Evolutionary conservation across 2,888 invertebrate genomes (phyloP).

Genomic region (Rhingia rostrata): DNA sequence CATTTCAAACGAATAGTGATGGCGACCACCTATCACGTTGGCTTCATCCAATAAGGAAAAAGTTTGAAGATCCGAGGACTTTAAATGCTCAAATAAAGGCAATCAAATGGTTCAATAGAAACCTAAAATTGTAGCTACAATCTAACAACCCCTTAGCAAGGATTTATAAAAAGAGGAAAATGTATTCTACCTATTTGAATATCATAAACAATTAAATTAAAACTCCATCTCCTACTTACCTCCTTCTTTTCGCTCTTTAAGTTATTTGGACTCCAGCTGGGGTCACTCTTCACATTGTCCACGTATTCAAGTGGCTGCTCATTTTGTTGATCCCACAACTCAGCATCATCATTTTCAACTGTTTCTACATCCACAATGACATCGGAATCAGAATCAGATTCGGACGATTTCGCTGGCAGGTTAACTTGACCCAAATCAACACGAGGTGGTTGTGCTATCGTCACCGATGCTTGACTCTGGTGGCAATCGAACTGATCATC

Average conservation of each 20-base stretch:
- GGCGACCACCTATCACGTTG: too few species aligned
- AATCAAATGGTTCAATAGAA: too few species aligned
- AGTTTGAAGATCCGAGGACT: too few species aligned
- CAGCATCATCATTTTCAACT: constrained; percentile 78
- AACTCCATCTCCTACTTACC: constrained; percentile 75
- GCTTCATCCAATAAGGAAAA: too few species aligned
- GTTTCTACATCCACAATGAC: constrained; percentile 82
- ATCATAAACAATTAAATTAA: too few species aligned
- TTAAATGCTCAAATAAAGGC: too few species aligned
- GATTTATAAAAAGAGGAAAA: too few species aligned
- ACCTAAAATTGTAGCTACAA: too few species aligned
- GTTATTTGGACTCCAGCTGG: constrained; percentile 80
- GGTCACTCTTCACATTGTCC: constrained; percentile 80
- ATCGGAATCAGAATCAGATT: constrained; percentile 81
- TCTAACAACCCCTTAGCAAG: too few species aligned
- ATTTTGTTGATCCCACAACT: constrained; percentile 70
- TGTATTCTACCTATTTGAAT: too few species aligned
- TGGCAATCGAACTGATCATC: constrained; percentile 78
- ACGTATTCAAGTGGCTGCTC: constrained; percentile 75
- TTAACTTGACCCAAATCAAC: constrained; percentile 9
- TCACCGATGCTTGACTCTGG: background rate
- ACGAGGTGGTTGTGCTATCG: background rate
- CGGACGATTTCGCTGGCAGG: constrained; percentile 55
- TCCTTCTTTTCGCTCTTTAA: constrained; percentile 76
- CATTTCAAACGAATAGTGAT: too few species aligned